A percentile compares a stretch with the other conserved stretches of the same genome.
Conservation (phyloP, 2,113 vertebrate genomes). For the Himantopus leucocephalus region DNA sequence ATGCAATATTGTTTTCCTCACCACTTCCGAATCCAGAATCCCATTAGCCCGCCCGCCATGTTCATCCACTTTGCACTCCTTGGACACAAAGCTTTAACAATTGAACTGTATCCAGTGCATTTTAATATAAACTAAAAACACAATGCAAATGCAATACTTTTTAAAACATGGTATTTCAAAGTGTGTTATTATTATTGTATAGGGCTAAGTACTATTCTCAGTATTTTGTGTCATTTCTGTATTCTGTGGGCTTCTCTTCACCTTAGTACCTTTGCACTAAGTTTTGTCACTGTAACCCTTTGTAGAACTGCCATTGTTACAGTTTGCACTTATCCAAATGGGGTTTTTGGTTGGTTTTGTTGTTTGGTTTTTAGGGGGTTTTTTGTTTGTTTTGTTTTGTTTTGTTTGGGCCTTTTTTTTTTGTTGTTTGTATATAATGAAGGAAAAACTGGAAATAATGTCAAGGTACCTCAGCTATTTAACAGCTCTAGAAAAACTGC, state of each 20-base stretch:
- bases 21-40: conserved; percentile 26
- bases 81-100: conserved; percentile 73
- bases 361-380: not conserved
- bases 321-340: conserved; percentile 48
- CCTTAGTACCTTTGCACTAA: conserved; percentile 65
- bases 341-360: conserved; percentile 15
- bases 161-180: conserved; percentile 62
- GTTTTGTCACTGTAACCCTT: conserved; percentile 68
- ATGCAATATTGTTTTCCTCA: conserved; percentile 68
- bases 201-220: conserved; percentile 67
- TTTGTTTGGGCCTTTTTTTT: not conserved
- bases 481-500: conserved; percentile 51
- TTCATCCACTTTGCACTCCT: conserved; percentile 71
- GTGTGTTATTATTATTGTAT: conserved; percentile 61
- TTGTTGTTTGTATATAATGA: conserved; percentile 11
- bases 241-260: conserved; percentile 64
- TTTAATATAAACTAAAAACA: conserved; percentile 70
- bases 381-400: not conserved
- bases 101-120: conserved; percentile 67
- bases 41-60: conserved; percentile 28
- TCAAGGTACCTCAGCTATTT: conserved; percentile 54
- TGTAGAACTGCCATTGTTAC: conserved; percentile 66
- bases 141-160: conserved; percentile 75
- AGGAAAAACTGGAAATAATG: conserved; percentile 51
- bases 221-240: conserved; percentile 67